Evolutionary conservation across 2,113 vertebrate species (phyloP), one percentile per base, ranked within the genome.

Genomic region (Platysteira castanea): DNA sequence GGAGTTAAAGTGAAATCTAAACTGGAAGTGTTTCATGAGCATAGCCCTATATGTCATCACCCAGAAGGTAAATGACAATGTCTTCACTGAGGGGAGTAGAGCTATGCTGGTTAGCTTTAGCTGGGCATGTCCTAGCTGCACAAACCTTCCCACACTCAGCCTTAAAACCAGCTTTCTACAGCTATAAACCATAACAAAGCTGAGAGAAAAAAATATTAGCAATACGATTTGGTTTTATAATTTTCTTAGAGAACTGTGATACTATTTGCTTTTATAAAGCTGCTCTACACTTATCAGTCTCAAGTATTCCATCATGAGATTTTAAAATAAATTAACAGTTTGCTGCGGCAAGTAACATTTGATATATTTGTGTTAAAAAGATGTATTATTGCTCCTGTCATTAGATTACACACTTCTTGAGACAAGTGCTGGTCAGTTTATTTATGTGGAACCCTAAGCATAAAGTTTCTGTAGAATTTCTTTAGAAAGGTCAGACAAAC

Each of bases 401-500:
- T 61, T 71, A 68, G 13, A 78, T 52, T 41, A 85, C 70, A 90
- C 64, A 89, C n/a, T 90, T 77, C 56, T 80, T 23, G 13, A 70
- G 33, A n/a, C 24, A 65, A 92, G 76, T 28, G 44, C 35, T 54
- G 44, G 86, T 60, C 87, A 69, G 57, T 92, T 84, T 70, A 92
- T 94, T 87, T 93, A 87, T 20, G 54, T 30, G 33, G 42, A 52
- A 44, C 37, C 50, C 50, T 13, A 74, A 63, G 83, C 71, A 81
- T 35, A 59, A 90, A 89, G 91, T 84, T 96, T 71, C 22, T 1
- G 65, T 20, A n/a, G 3, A 23, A 84, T 93, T 93, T 90, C 83
- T 81, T 96, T 56, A 81, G 81, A 93, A 93, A 89, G 91, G 93
- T 94, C 93, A 93, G 69, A 70, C 56, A 93, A 94, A 92, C 7